A percentile compares a stretch with the other conserved stretches of the same genome.
phyloP scores from a whole-genome alignment of 2,888 invertebrate species.

The Anthophora plumipes region DNA sequence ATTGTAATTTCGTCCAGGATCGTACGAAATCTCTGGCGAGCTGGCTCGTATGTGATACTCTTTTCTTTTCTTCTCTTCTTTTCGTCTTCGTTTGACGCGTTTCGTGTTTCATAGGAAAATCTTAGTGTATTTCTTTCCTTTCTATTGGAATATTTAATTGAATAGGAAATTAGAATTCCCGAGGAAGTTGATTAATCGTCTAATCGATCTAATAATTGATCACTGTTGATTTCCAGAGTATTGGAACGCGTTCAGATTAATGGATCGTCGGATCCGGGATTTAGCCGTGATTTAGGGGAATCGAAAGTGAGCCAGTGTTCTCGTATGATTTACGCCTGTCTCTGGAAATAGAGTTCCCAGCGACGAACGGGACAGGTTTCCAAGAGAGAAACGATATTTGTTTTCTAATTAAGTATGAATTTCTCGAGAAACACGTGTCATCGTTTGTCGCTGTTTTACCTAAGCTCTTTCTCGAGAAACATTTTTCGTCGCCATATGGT shows the following conservation, averaged over 20 bases:
- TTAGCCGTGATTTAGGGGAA: background rate
- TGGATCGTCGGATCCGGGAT: background rate
- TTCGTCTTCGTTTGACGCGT: no score
- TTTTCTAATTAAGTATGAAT: background rate
- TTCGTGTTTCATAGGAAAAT: no score
- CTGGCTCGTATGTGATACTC: constrained; percentile 25
- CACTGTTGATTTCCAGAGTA: no score
- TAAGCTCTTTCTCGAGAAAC: constrained; percentile 29
- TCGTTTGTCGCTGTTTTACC: constrained; percentile 22
- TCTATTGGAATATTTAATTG: no score
- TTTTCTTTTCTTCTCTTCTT: constrained; percentile 4
- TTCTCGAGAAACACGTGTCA: background rate
- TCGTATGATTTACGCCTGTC: background rate
- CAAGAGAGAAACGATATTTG: background rate
- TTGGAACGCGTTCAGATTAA: background rate
- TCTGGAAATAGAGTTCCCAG: constrained; percentile 5
- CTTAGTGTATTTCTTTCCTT: no score
- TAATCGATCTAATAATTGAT: no score
- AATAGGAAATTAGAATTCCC: no score
- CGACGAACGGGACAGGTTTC: background rate
- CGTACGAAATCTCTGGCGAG: constrained; percentile 7
- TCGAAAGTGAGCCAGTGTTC: background rate
- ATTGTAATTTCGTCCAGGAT: constrained; percentile 25
- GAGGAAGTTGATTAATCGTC: no score
- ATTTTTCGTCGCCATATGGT: constrained; percentile 42